These are phyloP conservation scores for Cotesia glomerata DNA, from an alignment of 1,140 invertebrate species.

Conservation along the genomic window DNA sequence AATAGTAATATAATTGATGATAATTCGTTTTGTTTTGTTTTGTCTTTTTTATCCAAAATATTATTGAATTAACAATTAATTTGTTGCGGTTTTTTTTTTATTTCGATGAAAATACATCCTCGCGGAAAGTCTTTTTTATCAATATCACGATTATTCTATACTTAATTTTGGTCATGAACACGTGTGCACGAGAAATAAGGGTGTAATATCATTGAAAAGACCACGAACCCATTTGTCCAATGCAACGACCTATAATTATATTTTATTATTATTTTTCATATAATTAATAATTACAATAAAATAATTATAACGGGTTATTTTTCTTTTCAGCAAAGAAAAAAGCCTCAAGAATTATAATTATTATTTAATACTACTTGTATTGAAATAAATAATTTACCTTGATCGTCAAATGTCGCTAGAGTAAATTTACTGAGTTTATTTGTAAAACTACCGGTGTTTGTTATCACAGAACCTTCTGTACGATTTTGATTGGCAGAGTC, in stretches of 20 bases:
- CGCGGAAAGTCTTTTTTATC: slow-evolving; percentile 34
- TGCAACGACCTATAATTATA: slow-evolving; percentile 67
- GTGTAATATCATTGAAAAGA: slow-evolving; percentile 64
- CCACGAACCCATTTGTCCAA: slow-evolving; percentile 78
- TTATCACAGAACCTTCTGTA: slow-evolving; percentile 62
- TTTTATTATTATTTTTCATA: not conserved
- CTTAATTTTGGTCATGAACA: slow-evolving; percentile 33
- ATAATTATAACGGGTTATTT: not conserved
- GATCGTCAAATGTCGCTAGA: slow-evolving; percentile 86
- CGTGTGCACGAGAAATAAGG: slow-evolving; percentile 24
- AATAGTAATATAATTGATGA: not conserved
- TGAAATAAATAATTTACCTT: slow-evolving; percentile 63
- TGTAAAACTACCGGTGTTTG: slow-evolving; percentile 66
- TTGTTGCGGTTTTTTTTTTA: slow-evolving; percentile 9
- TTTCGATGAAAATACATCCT: slow-evolving; percentile 37
- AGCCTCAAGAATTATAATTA: too few relatives aligned
- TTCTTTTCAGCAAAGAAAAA: too few relatives aligned
- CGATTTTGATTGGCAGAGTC: slow-evolving; percentile 48
- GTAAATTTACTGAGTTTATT: slow-evolving; percentile 87
- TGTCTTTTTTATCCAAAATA: slow-evolving; percentile 7
- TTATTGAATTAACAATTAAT: slow-evolving; percentile 27
- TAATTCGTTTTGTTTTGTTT: not conserved
- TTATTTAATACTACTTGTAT: too few relatives aligned
- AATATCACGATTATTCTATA: slow-evolving; percentile 36
- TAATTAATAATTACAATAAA: not conserved